Evolutionary conservation across 2,113 vertebrate species (phyloP).

Genomic region (Chionomys nivalis): DNA sequence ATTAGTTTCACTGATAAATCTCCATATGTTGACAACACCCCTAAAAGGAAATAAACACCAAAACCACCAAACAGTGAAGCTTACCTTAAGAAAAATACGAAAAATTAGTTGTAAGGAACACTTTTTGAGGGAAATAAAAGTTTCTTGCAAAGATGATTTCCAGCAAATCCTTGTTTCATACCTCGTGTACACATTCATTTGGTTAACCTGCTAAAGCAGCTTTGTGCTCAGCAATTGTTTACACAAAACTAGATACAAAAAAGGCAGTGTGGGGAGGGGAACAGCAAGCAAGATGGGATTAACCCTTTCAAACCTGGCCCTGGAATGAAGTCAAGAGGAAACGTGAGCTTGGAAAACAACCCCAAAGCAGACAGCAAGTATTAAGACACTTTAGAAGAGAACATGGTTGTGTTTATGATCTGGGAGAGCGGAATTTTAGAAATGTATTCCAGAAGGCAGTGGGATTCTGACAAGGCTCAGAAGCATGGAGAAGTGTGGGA

Average conservation of each 20-base stretch:
- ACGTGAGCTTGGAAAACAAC: background rate
- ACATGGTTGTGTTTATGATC: background rate
- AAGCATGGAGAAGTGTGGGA: too few relatives aligned
- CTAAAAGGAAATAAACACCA: conserved; percentile 30
- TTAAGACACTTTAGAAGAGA: background rate
- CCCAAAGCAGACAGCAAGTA: background rate
- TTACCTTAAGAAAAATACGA: background rate
- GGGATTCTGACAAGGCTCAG: background rate
- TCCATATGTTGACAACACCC: conserved; percentile 3
- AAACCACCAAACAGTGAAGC: background rate
- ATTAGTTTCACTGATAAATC: conserved; percentile 58
- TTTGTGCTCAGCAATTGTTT: background rate
- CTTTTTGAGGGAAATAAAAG: background rate
- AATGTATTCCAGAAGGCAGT: background rate
- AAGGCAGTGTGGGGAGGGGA: background rate
- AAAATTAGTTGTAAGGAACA: background rate
- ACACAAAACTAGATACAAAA: background rate
- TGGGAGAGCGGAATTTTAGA: background rate
- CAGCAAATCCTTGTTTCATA: background rate
- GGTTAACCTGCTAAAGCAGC: background rate
- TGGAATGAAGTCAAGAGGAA: background rate
- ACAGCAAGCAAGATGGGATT: background rate
- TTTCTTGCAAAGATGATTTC: background rate
- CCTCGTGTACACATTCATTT: rapidly evolving
- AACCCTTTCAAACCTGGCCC: background rate